Evolutionary conservation across 2,113 vertebrate genomes (phyloP).

Genomic region (Erinaceus europaeus): DNA sequence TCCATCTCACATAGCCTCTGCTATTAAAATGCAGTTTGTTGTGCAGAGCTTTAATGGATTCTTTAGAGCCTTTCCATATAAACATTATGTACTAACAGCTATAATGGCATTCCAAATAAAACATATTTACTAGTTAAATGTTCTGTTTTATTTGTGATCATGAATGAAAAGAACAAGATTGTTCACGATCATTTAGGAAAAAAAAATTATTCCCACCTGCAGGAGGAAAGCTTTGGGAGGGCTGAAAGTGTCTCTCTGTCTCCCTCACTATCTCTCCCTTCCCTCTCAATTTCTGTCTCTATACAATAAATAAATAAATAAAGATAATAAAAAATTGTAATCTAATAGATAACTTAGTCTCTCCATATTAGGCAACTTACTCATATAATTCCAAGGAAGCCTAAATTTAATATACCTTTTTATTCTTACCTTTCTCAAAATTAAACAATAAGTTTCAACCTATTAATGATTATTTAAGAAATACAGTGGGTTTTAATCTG

Average conservation of each 20-base stretch:
- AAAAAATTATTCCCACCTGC: too few relatives aligned
- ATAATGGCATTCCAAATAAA: slow-evolving; percentile 49
- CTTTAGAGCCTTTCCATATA: slow-evolving; percentile 45
- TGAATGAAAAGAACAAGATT: slow-evolving; percentile 36
- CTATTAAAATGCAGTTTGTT: slow-evolving; percentile 67
- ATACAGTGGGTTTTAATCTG: slow-evolving; percentile 15
- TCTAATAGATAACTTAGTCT: slow-evolving; percentile 1
- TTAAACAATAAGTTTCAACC: background rate
- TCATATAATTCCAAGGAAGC: background rate
- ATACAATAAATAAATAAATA: too few relatives aligned
- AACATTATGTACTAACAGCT: slow-evolving; percentile 31
- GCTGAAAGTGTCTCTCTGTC: too few relatives aligned
- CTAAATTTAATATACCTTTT: slow-evolving; percentile 16
- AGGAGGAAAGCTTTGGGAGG: too few relatives aligned
- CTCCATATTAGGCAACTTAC: background rate
- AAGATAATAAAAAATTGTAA: background rate
- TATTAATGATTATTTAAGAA: slow-evolving; percentile 32
- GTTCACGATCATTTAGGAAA: background rate
- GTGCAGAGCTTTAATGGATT: slow-evolving; percentile 48
- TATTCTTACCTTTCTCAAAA: background rate
- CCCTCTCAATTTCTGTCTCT: too few relatives aligned
- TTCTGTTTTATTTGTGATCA: slow-evolving; percentile 36
- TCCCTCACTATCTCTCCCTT: too few relatives aligned
- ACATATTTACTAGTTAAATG: slow-evolving; percentile 15
- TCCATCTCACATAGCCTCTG: slow-evolving; percentile 30